These are phyloP conservation scores for Drosophila sp. DNA, from an alignment of 1,140 invertebrate species.

Conservation along the genomic window DNA sequence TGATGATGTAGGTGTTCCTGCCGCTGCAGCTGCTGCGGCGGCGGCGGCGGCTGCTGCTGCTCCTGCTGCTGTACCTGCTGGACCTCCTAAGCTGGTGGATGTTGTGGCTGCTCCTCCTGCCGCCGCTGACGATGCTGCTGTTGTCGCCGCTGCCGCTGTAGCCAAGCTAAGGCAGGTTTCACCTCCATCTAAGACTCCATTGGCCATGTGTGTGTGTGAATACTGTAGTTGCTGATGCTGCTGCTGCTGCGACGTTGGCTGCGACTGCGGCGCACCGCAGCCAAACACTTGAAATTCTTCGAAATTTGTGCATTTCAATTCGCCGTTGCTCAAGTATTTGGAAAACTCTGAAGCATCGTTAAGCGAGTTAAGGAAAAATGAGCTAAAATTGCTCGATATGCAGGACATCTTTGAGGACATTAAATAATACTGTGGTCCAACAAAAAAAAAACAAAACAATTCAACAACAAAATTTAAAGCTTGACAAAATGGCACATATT, in stretches of 20 bases:
- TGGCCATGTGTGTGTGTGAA: slow-evolving; percentile 55
- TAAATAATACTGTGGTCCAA: slow-evolving; percentile 64
- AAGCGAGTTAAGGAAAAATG: slow-evolving; percentile 80
- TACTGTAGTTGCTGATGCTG: slow-evolving; percentile 59
- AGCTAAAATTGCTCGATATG: slow-evolving; percentile 83
- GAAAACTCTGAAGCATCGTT: slow-evolving; percentile 83
- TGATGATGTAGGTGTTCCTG: neutral
- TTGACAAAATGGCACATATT: slow-evolving; percentile 29
- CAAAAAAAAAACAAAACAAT: slow-evolving; percentile 5
- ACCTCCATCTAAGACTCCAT: slow-evolving; percentile 26
- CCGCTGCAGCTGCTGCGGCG: slow-evolving; percentile 22
- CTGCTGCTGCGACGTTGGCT: slow-evolving; percentile 50
- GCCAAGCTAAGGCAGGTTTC: slow-evolving; percentile 27
- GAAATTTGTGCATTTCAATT: slow-evolving; percentile 77
- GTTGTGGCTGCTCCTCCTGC: slow-evolving; percentile 3
- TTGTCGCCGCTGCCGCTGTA: slow-evolving; percentile 34
- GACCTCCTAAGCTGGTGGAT: slow-evolving; percentile 4
- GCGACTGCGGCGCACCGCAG: slow-evolving; percentile 51
- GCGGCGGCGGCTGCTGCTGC: slow-evolving; percentile 21
- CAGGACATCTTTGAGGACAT: slow-evolving; percentile 76
- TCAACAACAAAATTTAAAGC: slow-evolving; percentile 19
- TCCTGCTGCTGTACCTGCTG: slow-evolving; percentile 17
- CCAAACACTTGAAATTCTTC: slow-evolving; percentile 82
- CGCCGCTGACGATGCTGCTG: slow-evolving; percentile 9
- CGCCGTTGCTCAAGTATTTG: slow-evolving; percentile 83